Evolutionary conservation across 2,888 invertebrate genomes (phyloP).

Genomic region (Sacculina carcini): DNA sequence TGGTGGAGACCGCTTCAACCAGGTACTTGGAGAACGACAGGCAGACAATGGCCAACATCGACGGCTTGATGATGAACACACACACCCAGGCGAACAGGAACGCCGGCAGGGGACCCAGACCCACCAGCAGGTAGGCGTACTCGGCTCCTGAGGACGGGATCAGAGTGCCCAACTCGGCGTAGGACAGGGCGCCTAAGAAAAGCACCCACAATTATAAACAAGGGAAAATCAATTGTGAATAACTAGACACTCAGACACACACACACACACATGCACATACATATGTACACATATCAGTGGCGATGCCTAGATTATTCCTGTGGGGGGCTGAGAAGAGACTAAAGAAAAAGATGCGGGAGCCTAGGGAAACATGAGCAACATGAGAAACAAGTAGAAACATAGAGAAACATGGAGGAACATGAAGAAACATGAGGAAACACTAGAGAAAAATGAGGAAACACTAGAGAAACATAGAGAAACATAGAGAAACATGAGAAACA

Average conservation of each 20-base stretch:
- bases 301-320: background rate
- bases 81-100: constrained; percentile 85
- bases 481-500: too few relatives aligned
- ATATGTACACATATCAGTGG: background rate
- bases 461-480: too few relatives aligned
- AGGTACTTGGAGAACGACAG: constrained; percentile 79
- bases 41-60: constrained; percentile 80
- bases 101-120: constrained; percentile 69
- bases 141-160: constrained; percentile 84
- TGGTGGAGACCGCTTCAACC: constrained; percentile 61
- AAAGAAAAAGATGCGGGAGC: background rate
- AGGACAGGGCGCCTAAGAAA: constrained; percentile 53
- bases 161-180: constrained; percentile 83
- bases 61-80: constrained; percentile 69
- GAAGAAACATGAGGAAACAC: too few relatives aligned
- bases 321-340: background rate
- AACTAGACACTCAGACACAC: too few relatives aligned
- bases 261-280: too few relatives aligned
- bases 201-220: constrained; percentile 4
- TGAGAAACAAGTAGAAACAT: background rate
- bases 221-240: too few relatives aligned
- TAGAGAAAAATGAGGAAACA: too few relatives aligned
- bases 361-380: background rate
- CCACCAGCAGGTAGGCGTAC: constrained; percentile 87
- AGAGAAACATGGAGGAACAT: too few relatives aligned